A percentile compares a stretch with the other conserved stretches of the same genome.
Conservation (phyloP, 2,797 vertebrate species). For the Lerista edwardsae region DNA sequence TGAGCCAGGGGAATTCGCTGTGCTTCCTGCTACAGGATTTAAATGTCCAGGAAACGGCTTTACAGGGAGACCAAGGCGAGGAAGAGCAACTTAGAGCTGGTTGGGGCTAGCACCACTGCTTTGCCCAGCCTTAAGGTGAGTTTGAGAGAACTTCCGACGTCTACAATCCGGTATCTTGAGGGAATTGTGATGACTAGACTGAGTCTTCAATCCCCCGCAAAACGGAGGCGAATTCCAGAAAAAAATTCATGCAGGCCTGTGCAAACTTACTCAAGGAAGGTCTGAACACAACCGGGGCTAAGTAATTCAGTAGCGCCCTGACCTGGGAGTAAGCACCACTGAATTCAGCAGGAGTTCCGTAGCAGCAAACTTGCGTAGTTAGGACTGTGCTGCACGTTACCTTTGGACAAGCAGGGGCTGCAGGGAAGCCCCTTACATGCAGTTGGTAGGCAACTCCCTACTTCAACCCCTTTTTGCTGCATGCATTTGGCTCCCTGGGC, state of each 20-base stretch:
- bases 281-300: not conserved
- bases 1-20: slow-evolving; percentile 34
- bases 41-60: slow-evolving; percentile 67
- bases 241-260: not conserved
- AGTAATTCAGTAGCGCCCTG: not conserved
- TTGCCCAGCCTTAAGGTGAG: slow-evolving; percentile 59
- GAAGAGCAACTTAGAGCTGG: not conserved
- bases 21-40: slow-evolving; percentile 68
- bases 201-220: not conserved
- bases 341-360: not conserved
- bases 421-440: not conserved
- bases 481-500: not conserved
- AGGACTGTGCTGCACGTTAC: not conserved
- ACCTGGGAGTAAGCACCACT: not conserved
- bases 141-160: slow-evolving; percentile 40
- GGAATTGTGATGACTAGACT: not conserved
- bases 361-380: not conserved
- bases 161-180: not conserved
- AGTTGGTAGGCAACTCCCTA: too few species aligned
- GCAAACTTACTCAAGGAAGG: not conserved
- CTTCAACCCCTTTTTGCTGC: not conserved
- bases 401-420: not conserved
- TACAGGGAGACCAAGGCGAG: slow-evolving; percentile 50
- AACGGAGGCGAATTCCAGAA: not conserved
- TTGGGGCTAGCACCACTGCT: slow-evolving; percentile 33